A percentile compares a stretch with the other conserved stretches of the same genome.
phyloP scores from a whole-genome alignment of 2,888 invertebrate species.

The Lordiphosa fenestrarum region DNA sequence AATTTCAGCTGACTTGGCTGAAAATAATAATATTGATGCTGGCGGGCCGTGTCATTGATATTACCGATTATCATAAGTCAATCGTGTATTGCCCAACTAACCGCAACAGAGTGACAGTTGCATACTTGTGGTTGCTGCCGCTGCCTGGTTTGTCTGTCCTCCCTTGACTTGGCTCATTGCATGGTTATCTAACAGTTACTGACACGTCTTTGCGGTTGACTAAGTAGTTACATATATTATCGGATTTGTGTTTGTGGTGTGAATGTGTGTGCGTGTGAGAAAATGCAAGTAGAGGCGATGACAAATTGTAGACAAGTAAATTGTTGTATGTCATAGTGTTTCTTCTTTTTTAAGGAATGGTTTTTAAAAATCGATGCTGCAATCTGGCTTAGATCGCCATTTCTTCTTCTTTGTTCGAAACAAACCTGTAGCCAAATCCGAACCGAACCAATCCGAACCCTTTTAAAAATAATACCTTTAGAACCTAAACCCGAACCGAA shows the following conservation, averaged over 20 bases:
- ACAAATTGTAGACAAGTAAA: no score
- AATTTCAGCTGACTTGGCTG: constrained; percentile 17
- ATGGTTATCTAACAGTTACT: constrained; percentile 54
- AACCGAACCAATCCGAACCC: no score
- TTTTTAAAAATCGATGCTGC: no score
- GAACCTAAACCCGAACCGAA: no score
- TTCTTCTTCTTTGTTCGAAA: no score
- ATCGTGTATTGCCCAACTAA: constrained; percentile 35
- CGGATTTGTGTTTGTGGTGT: constrained; percentile 29
- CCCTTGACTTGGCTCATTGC: constrained; percentile 14
- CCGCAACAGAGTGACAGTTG: constrained; percentile 44
- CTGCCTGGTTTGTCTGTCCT: not conserved
- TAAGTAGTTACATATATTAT: constrained; percentile 28
- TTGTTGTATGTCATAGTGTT: no score
- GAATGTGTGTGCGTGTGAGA: not conserved
- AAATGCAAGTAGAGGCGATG: constrained; percentile 10
- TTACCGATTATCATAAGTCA: constrained; percentile 51
- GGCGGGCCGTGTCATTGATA: constrained; percentile 13
- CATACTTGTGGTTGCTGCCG: constrained; percentile 49
- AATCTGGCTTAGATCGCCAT: no score
- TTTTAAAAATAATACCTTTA: no score
- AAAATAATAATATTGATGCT: constrained; percentile 21
- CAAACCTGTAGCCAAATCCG: no score
- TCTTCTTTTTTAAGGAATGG: no score
- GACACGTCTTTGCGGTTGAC: constrained; percentile 52